These are phyloP conservation scores for Cyprinella venusta DNA, from an alignment of 2,797 vertebrate genomes.

Conservation along the genomic window DNA sequence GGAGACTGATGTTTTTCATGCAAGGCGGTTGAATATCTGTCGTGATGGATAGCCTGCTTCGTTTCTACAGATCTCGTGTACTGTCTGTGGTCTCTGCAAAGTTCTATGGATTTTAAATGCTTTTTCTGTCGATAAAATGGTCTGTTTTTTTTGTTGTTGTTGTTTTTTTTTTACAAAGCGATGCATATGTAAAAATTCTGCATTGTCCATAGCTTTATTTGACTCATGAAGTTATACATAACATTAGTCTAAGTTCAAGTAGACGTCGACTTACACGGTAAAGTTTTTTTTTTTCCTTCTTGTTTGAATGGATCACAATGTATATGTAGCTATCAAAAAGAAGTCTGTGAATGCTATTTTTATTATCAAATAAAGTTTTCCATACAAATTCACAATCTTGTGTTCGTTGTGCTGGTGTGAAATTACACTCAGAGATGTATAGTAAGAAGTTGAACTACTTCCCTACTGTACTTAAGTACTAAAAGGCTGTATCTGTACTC, in stretches of 20 bases:
- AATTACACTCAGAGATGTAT: no score
- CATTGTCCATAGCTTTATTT: constrained; percentile 99
- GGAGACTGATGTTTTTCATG: constrained; percentile 85
- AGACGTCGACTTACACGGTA: constrained; percentile 90
- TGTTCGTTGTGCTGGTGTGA: background rate
- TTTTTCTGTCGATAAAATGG: constrained; percentile 88
- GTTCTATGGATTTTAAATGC: constrained; percentile 87
- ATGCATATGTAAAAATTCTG: constrained; percentile 96
- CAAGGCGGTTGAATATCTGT: constrained; percentile 86
- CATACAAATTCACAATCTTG: constrained; percentile 82
- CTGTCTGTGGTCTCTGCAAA: constrained; percentile 91
- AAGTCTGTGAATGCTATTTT: constrained; percentile 99
- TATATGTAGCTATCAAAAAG: constrained; percentile 95
- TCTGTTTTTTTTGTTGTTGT: constrained; percentile 76
- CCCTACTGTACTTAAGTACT: no score
- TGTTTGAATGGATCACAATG: constrained; percentile 91
- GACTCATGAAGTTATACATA: constrained; percentile 92
- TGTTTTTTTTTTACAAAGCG: constrained; percentile 94
- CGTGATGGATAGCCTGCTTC: constrained; percentile 91
- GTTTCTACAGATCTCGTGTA: constrained; percentile 90
- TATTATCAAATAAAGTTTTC: constrained; percentile 99
- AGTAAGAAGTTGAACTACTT: no score
- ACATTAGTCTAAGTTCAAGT: constrained; percentile 90
- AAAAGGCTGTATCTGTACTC: no score
- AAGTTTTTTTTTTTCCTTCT: constrained; percentile 85